Conservation (phyloP, 2,113 vertebrate genomes). For the Casuarius casuarius region DNA sequence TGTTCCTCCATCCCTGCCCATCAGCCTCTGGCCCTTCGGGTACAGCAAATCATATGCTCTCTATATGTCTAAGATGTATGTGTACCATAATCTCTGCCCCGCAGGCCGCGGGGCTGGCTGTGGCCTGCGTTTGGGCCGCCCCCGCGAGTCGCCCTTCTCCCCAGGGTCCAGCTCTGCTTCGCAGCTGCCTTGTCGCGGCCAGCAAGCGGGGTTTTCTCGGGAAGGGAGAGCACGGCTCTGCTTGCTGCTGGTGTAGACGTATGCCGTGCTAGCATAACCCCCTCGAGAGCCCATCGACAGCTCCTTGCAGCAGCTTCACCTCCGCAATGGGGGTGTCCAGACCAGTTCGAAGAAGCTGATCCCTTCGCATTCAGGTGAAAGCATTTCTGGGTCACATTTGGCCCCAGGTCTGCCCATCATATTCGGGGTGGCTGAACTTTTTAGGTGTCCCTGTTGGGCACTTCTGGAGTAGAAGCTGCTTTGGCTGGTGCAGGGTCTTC, state of each 20-base stretch:
- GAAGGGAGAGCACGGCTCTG: background rate
- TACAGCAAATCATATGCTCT: background rate
- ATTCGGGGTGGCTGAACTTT: background rate
- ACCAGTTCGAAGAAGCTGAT: background rate
- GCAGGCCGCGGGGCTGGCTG: background rate
- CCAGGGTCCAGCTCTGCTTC: fast-evolving
- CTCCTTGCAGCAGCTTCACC: background rate
- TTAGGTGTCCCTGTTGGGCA: background rate
- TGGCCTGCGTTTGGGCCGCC: background rate
- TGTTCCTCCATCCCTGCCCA: background rate
- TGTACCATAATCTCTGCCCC: background rate
- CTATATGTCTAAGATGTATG: fast-evolving
- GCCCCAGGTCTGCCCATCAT: background rate
- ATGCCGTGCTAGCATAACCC: background rate
- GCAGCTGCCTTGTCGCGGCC: background rate
- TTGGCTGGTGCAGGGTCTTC: background rate
- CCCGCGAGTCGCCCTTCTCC: background rate
- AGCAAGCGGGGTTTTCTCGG: background rate
- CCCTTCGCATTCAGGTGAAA: background rate
- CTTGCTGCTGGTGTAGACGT: background rate
- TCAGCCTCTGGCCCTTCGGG: background rate
- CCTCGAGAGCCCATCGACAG: background rate
- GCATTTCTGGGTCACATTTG: background rate
- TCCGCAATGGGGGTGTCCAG: background rate
- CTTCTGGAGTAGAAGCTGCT: background rate